Percentiles rank a stretch among this genome's conserved stretches.
Evolutionary conservation across 2,888 invertebrate species (phyloP).

Genomic region (Melitaea athalia): DNA sequence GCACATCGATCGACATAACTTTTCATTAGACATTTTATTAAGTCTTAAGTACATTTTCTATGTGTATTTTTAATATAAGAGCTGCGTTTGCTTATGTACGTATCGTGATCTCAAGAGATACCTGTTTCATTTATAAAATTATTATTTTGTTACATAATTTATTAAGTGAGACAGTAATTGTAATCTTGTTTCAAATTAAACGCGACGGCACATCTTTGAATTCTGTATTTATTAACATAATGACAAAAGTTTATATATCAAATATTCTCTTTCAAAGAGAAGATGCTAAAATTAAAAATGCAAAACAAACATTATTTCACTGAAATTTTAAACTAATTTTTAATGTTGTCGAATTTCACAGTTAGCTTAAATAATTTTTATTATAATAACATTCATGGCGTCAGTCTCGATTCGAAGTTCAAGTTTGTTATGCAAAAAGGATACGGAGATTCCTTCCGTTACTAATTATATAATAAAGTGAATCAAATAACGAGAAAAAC

Average conservation of each 20-base stretch:
- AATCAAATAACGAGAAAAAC: not conserved
- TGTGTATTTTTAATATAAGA: too few species aligned
- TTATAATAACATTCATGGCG: not conserved
- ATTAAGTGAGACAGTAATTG: too few species aligned
- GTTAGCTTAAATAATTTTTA: constrained; percentile 1
- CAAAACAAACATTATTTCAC: constrained; percentile 17
- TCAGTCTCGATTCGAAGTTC: not conserved
- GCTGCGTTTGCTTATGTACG: too few species aligned
- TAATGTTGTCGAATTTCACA: not conserved
- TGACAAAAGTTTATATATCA: constrained; percentile 8
- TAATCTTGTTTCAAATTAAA: too few species aligned
- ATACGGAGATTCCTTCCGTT: not conserved
- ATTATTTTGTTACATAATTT: too few species aligned
- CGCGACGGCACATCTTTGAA: too few species aligned
- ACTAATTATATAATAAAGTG: constrained; percentile 18
- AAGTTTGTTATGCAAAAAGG: constrained; percentile 5
- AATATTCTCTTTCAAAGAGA: not conserved
- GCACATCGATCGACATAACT: too few species aligned
- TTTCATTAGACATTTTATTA: too few species aligned
- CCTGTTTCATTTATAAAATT: too few species aligned
- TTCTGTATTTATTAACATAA: not conserved
- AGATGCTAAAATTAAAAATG: not conserved
- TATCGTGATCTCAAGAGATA: too few species aligned
- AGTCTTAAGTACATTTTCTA: too few species aligned
- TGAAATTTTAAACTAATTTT: constrained; percentile 7